Evolutionary conservation across 2,113 vertebrate genomes (phyloP), one percentile per base, ranked within the genome.

Genomic region (Aegithalos caudatus): DNA sequence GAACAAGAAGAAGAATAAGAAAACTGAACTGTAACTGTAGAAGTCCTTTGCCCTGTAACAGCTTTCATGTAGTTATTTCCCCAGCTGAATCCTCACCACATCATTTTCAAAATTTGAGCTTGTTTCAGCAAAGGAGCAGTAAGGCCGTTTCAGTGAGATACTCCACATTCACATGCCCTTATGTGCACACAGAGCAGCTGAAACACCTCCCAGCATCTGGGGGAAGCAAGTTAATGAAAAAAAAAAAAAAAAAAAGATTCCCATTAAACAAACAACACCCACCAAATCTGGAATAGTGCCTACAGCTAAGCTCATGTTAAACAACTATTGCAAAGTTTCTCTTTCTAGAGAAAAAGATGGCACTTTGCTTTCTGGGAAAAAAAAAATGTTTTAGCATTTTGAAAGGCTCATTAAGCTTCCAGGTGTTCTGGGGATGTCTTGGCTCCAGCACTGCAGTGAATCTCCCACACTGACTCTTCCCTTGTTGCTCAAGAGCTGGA

Each of bases 341-440:
- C 71, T 73, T 86, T 60, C 71, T 81, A 69, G 79, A 96, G 67
- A 67, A 86, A 89, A 82, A 86, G 80, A 93, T 66, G 71, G 67
- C 29, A 80, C 67, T 92, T 77, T 54, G 56, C 79, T 92, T 95
- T 90, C 76, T 86, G 88, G 47, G 72, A 35, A 44, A 44, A 44
- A 82, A 89, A 83, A 88, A 89, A 76, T 24, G 48, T 6, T 87
- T 53, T 27, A 72, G 82, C 21, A 0, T 92, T 94, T 77, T 66
- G 70, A 95, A 95, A 92, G 56, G 86, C 54, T 94, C 51, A n/a
- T 78, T 90, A 78, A 88, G 22, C 48, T 56, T 90, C 92, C 92
- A 93, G 86, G 76, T 94, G 88, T 93, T 94, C 76, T 82, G 79
- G 28, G 50, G 74, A 92, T 45, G 51, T 71, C 85, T 92, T 93